Conservation (phyloP, 2,888 invertebrate genomes). For the Agrilus mali region DNA sequence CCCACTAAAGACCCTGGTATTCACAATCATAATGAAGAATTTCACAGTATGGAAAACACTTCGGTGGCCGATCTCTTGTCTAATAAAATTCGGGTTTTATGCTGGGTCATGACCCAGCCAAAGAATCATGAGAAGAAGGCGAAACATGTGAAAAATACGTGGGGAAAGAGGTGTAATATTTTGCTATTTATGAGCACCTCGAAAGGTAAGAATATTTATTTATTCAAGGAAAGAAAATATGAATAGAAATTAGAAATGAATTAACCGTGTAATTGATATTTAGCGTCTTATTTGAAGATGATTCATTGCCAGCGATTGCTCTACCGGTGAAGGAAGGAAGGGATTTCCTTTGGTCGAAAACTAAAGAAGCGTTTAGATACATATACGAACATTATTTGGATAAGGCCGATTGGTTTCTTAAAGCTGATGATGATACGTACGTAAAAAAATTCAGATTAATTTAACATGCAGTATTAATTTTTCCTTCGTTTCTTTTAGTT, state of each 20-base stretch:
- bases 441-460: slow-evolving; percentile 21
- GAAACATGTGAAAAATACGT: slow-evolving; percentile 85
- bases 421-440: slow-evolving; percentile 96
- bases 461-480: slow-evolving; percentile 1
- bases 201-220: slow-evolving; percentile 45
- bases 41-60: slow-evolving; percentile 55
- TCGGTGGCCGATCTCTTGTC: slow-evolving; percentile 56
- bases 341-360: slow-evolving; percentile 91
- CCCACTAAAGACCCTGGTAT: slow-evolving; percentile 33
- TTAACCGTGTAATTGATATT: background rate
- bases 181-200: slow-evolving; percentile 77
- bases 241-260: too few relatives aligned
- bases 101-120: slow-evolving; percentile 96
- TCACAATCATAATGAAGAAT: slow-evolving; percentile 46
- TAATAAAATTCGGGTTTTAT: slow-evolving; percentile 72
- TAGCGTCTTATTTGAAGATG: slow-evolving; percentile 39
- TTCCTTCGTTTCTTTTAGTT: slow-evolving; percentile 40
- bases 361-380: slow-evolving; percentile 85
- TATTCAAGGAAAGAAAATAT: too few relatives aligned
- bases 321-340: slow-evolving; percentile 80
- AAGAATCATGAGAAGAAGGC: slow-evolving; percentile 81
- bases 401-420: slow-evolving; percentile 92
- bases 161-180: slow-evolving; percentile 87
- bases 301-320: slow-evolving; percentile 62
- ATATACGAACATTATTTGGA: slow-evolving; percentile 72